Evolutionary conservation across 2,888 invertebrate species (phyloP).

Genomic region (Fragum sueziense): DNA sequence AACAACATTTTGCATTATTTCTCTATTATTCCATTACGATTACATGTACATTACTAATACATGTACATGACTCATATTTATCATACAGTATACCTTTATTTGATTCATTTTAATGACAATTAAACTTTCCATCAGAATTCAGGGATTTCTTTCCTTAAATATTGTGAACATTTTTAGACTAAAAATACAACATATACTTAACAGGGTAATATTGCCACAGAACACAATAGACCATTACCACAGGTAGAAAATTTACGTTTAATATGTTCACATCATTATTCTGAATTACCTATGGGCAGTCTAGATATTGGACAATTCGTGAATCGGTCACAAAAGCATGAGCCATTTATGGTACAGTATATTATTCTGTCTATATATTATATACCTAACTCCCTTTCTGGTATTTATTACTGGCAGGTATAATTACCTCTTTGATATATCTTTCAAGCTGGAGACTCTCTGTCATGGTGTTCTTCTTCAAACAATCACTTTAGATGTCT

Average conservation of each 20-base stretch:
- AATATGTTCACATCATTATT: background rate
- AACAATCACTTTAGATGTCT: no score
- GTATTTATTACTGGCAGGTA: background rate
- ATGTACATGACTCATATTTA: background rate
- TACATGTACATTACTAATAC: background rate
- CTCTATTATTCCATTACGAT: background rate
- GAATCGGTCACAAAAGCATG: background rate
- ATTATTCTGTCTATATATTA: background rate
- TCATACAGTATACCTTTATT: background rate
- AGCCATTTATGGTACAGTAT: background rate
- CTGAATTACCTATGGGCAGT: background rate
- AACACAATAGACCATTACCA: background rate
- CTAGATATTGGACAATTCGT: background rate
- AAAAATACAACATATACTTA: no score
- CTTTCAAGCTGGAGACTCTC: slow-evolving; percentile 10
- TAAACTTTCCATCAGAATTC: no score
- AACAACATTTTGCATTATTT: background rate
- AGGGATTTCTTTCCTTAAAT: no score
- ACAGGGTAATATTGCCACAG: no score
- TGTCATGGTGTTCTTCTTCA: no score
- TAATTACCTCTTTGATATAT: slow-evolving; percentile 7
- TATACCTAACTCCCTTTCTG: background rate
- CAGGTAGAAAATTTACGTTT: background rate
- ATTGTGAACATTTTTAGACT: no score
- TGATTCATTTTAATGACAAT: background rate